Percentiles rank a stretch among this genome's conserved stretches.
phyloP scores from a whole-genome alignment of 2,888 invertebrate species.

The Eudasyphora cyanicolor region DNA sequence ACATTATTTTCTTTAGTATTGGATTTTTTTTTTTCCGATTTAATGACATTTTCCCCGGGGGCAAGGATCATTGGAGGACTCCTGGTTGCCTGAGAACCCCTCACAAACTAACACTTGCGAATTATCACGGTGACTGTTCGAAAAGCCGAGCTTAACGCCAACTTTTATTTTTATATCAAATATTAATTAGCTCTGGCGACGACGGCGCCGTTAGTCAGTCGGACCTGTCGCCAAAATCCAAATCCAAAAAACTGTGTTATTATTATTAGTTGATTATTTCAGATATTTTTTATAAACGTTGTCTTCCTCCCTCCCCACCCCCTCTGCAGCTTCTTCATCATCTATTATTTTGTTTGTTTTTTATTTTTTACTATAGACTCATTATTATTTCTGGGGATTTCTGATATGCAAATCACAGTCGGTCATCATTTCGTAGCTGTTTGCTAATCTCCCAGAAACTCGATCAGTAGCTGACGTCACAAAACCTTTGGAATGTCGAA shows the following conservation, averaged over 20 bases:
- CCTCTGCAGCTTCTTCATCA: not conserved
- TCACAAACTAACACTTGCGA: conserved; percentile 52
- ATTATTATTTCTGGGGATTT: conserved; percentile 53
- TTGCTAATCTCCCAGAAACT: conserved; percentile 17
- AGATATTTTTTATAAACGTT: too few species aligned
- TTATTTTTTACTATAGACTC: conserved; percentile 17
- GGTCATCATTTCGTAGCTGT: not conserved
- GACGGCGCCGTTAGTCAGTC: conserved; percentile 2
- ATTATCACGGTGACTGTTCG: conserved; percentile 56
- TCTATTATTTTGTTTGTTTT: conserved; percentile 17
- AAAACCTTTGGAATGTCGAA: conserved; percentile 72
- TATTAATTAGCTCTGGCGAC: conserved; percentile 2
- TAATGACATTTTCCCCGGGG: not conserved
- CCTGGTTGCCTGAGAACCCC: not conserved
- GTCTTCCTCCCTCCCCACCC: not conserved
- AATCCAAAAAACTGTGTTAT: not conserved
- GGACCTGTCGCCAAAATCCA: not conserved
- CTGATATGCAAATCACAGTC: conserved; percentile 47
- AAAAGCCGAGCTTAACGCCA: conserved; percentile 48
- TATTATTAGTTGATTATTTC: not conserved
- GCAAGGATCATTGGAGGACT: not conserved
- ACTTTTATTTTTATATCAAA: conserved; percentile 54
- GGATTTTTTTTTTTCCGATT: too few species aligned
- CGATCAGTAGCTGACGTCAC: conserved; percentile 74
- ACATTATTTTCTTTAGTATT: too few species aligned